Evolutionary conservation across 2,888 invertebrate species (phyloP), one percentile per base, ranked within the genome.

Genomic region (Drosophila formosana): DNA sequence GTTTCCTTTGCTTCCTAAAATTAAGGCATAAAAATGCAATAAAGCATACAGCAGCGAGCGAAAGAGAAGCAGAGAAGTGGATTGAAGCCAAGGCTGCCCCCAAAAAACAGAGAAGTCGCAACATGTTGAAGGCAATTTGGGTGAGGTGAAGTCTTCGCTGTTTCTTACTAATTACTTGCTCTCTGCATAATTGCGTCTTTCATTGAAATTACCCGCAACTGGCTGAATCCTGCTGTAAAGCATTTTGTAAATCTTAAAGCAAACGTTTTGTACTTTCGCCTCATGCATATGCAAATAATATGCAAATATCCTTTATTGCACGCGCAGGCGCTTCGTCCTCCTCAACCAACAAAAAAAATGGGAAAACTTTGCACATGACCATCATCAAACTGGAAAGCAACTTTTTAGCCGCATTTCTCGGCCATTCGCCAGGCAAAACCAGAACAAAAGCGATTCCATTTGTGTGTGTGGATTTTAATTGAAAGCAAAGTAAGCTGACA

Each of bases 251-350:
- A 84, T 82, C 79, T 84, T 75, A 69, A 87, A 87, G 65, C 74
- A 66, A 63, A 63, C 74, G 78, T 67, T 75, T 76, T 66, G 58
- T 70, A 65, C 53, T 49, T 41, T 47, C 46, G 47, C 51, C 66
- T 86, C 87, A 87, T 85, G 85, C 88, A 87, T 87, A 86, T 86
- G 85, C 87, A 89, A 82, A 87, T 85, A 56, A 53, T 65, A 89
- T 86, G 85, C 64, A 86, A 87, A 86, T 86, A 75, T 75, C 67
- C 69, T 32, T 34, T 57, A 62, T 72, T 62, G 80, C 83, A 82
- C 78, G 63, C 75, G 63, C 80, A 85, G 82, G 85, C 78, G 73
- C 45, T 28, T 28, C 47, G 25, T 45, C n/a, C 34, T 37, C 8
- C 30, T 32, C 30, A 41, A 28, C 30, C 46, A 32, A 39, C 56